phyloP scores from a whole-genome alignment of 2,797 vertebrate genomes.

The Rhinogobio ventralis region DNA sequence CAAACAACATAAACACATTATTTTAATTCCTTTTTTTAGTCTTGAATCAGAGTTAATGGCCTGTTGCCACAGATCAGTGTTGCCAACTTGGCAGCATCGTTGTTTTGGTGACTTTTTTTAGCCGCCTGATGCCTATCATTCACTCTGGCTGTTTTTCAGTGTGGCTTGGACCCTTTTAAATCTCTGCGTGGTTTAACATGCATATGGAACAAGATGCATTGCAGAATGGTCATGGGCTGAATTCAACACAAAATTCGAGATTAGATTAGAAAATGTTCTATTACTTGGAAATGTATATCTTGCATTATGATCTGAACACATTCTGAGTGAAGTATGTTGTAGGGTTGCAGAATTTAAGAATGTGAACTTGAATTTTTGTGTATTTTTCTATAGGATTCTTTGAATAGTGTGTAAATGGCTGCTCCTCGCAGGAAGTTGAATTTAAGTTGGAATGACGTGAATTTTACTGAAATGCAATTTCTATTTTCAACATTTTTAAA shows the following conservation, averaged over 20 bases:
- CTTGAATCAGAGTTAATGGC: slow-evolving; percentile 1
- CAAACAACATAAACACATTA: background rate
- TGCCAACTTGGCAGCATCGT: slow-evolving; percentile 1
- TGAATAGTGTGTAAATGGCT: background rate
- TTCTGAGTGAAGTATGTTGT: background rate
- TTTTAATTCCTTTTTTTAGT: background rate
- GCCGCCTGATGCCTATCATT: slow-evolving; percentile 9
- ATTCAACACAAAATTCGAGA: background rate
- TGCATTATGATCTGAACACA: background rate
- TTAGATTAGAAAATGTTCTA: too few relatives aligned
- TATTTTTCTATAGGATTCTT: background rate
- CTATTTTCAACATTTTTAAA: too few relatives aligned
- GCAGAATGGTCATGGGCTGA: slow-evolving; percentile 13
- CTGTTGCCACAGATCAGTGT: background rate
- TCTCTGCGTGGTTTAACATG: slow-evolving; percentile 13
- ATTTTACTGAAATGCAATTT: background rate
- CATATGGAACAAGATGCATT: slow-evolving; percentile 15
- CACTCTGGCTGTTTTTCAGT: slow-evolving; percentile 27
- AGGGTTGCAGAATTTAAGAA: background rate
- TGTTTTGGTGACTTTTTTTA: slow-evolving; percentile 29
- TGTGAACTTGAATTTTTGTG: background rate
- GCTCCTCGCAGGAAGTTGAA: too few relatives aligned
- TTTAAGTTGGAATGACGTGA: background rate
- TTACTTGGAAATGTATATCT: background rate
- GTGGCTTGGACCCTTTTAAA: slow-evolving; percentile 34